Conservation (phyloP, 2,113 vertebrate species). For the Oryzias javanicus region DNA sequence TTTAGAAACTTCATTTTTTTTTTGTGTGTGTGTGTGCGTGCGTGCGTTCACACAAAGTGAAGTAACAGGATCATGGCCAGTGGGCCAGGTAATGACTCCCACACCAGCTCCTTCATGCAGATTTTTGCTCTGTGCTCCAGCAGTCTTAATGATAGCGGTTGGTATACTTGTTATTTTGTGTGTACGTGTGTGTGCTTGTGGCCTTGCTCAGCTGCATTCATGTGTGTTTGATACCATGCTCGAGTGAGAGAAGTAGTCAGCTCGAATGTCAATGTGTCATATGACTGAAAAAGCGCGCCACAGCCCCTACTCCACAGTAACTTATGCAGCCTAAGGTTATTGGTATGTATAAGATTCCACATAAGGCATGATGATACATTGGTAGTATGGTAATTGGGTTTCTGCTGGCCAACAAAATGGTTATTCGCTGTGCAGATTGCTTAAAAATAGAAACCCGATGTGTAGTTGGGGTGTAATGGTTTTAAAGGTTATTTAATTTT, state of each 20-base stretch:
- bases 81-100: conserved; percentile 91
- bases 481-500: neutral
- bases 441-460: conserved; percentile 7
- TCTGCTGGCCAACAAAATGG: conserved; percentile 22
- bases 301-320: conserved; percentile 23
- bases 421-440: conserved; percentile 30
- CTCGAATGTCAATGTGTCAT: conserved; percentile 39
- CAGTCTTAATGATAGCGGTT: conserved; percentile 61
- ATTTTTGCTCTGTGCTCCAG: conserved; percentile 58
- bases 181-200: conserved; percentile 21
- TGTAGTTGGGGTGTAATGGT: conserved; percentile 10
- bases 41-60: conserved; percentile 65
- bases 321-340: conserved; percentile 31
- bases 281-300: conserved; percentile 34
- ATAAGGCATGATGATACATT: conserved; percentile 48
- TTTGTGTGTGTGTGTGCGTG: conserved; percentile 14
- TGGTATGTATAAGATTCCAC: conserved; percentile 56
- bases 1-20: too few species aligned
- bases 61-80: conserved; percentile 88
- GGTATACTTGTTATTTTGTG: conserved; percentile 6
- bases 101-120: conserved; percentile 43
- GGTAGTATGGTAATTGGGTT: conserved; percentile 46
- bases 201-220: conserved; percentile 11
- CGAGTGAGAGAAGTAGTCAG: conserved; percentile 15
- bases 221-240: conserved; percentile 21